Evolutionary conservation across 2,888 invertebrate genomes (phyloP), one percentile per base, ranked within the genome.

Genomic region (Drepanosiphum platanoidis): DNA sequence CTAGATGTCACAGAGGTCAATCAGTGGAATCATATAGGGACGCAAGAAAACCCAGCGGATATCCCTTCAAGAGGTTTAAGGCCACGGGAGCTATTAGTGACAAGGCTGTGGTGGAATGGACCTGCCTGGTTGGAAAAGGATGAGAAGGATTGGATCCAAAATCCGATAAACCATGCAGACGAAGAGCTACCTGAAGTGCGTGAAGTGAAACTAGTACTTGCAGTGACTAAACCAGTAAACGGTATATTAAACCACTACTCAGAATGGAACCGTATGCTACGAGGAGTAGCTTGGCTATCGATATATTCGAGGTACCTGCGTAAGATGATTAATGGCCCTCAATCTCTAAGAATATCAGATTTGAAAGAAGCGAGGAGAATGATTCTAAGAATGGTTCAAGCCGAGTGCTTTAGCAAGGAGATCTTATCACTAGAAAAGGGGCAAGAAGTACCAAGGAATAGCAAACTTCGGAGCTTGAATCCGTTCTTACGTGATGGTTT

Each of bases 121-220:
- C 61, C 61, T 15, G 5, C 27, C 61, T 61, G 61, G 61, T 27
- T 61, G 5, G 27, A 18, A n/a, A 18, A 61, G 18, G 15, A 61
- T 61, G 27, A n/a, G 18, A 61, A 61, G 27, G 61, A n/a, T 61
- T n/a, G 27, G 39, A 39, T 52, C 8, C 8, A 27, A 30, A 66
- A 30, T 30, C 7, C 66, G 13, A 32, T 30, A 13, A 27, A 27
- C 32, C 18, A 30, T 27, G 32, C 4, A 27, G 27, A 66, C 13
- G 66, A 66, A 66, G 66, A 66, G 32, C 27, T 66, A 66, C 66
- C 66, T 9, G 66, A 66, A 66, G 27, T 66, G 8, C 66, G 66
- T 66, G 27, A 27, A 32, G 66, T 66, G 66, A 66, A 66, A 27
- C 13, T 66, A 66, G 66, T 66, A 32, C 32, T 66, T 30, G 66